Percentiles rank a stretch among this genome's conserved stretches.
Conservation (phyloP, 2,113 vertebrate genomes). For the Anas platyrhynchos region DNA sequence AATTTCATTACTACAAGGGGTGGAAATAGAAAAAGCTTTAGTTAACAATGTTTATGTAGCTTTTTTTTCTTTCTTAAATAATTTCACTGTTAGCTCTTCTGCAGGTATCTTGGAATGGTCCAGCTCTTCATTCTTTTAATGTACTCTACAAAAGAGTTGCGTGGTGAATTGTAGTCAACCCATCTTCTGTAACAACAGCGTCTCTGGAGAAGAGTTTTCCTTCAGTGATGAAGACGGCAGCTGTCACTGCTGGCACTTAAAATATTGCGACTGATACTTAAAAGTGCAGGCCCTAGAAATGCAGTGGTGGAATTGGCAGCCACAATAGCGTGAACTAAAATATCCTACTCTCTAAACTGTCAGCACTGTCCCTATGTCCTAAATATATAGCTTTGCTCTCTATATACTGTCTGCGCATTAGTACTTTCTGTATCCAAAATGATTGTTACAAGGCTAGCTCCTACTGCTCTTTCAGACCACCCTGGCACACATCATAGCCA, state of each 20-base stretch:
- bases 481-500: conserved; percentile 94
- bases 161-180: background rate
- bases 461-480: conserved; percentile 85
- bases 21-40: background rate
- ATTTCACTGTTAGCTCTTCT: background rate
- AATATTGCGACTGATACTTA: background rate
- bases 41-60: background rate
- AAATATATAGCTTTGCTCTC: background rate
- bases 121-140: background rate
- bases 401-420: background rate
- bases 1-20: background rate
- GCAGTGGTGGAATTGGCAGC: conserved; percentile 35
- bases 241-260: conserved; percentile 55
- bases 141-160: background rate
- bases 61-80: background rate
- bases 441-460: background rate
- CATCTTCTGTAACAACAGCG: background rate
- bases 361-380: background rate
- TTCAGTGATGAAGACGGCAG: conserved; percentile 42
- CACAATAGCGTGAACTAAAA: conserved; percentile 20
- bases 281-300: conserved; percentile 6
- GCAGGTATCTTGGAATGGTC: background rate
- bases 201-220: conserved; percentile 22
- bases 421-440: background rate
- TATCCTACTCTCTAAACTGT: background rate